Percentiles rank a stretch among this genome's conserved stretches.
Conservation (phyloP, 64 coral and sea anemone genomes). For the Montipora capricornis region DNA sequence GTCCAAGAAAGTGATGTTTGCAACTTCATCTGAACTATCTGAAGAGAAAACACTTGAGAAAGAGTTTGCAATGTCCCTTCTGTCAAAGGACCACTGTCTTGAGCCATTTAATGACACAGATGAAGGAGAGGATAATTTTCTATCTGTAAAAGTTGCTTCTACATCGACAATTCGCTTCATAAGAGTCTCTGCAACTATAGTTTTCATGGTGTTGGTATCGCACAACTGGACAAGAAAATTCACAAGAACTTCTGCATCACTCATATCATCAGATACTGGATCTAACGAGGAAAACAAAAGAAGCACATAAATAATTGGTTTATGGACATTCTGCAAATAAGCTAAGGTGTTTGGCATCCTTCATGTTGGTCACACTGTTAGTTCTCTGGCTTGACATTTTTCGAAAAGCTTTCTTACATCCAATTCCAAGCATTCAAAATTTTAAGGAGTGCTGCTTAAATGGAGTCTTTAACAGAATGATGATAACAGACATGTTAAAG, state of each 20-base stretch:
- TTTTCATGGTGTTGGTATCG: slow-evolving; percentile 89
- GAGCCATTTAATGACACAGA: neutral
- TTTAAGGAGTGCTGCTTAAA: too few relatives aligned
- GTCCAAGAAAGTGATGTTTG: slow-evolving; percentile 82
- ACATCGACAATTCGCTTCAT: slow-evolving; percentile 75
- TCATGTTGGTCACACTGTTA: too few relatives aligned
- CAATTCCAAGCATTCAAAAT: too few relatives aligned
- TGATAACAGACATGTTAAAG: too few relatives aligned
- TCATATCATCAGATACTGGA: slow-evolving; percentile 35
- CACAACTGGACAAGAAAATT: slow-evolving; percentile 91
- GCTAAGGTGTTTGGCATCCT: too few relatives aligned
- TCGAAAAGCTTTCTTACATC: too few relatives aligned
- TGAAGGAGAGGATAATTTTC: neutral
- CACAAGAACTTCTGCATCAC: slow-evolving; percentile 77
- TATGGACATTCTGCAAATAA: too few relatives aligned
- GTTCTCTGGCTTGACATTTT: too few relatives aligned
- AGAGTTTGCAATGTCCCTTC: slow-evolving; percentile 44
- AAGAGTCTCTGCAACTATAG: slow-evolving; percentile 78
- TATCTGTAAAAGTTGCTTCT: slow-evolving; percentile 51
- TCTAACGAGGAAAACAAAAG: slow-evolving; percentile 10
- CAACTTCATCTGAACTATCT: slow-evolving; percentile 75
- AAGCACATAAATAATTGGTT: neutral
- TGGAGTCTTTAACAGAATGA: too few relatives aligned
- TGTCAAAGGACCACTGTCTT: slow-evolving; percentile 6
- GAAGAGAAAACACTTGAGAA: slow-evolving; percentile 54